These are phyloP conservation scores for Blomia tropicalis DNA, from an alignment of 2,888 invertebrate species.

Conservation along the genomic window DNA sequence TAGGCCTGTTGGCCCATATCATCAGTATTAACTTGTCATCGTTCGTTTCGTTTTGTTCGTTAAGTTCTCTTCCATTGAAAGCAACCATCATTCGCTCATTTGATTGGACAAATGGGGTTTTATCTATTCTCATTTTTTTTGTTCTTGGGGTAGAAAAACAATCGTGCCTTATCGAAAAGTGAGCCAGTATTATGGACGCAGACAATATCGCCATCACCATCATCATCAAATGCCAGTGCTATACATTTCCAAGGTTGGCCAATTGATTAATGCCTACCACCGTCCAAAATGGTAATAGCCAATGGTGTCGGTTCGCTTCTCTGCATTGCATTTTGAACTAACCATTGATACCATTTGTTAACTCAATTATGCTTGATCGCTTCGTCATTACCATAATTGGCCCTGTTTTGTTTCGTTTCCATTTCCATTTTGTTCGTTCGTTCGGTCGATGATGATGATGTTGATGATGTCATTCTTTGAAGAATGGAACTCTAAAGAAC, in stretches of 20 bases:
- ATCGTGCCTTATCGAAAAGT: background rate
- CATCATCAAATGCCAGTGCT: too few species aligned
- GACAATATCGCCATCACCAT: too few species aligned
- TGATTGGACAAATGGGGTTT: background rate
- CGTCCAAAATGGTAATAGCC: background rate
- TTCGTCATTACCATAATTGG: background rate
- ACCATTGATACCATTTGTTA: too few species aligned
- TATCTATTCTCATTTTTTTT: background rate
- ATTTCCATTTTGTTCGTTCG: background rate
- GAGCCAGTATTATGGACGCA: too few species aligned
- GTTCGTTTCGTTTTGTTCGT: background rate
- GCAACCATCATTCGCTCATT: background rate
- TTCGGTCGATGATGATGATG: too few species aligned
- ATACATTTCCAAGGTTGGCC: conserved; percentile 6
- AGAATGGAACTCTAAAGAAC: too few species aligned
- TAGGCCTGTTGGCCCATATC: background rate
- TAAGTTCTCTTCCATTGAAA: too few species aligned
- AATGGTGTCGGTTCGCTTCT: too few species aligned
- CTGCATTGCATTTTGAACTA: too few species aligned
- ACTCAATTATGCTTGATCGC: background rate
- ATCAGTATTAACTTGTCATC: conserved; percentile 11
- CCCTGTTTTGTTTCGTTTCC: background rate
- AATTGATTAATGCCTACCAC: conserved; percentile 1
- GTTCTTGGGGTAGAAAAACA: background rate
- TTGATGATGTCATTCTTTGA: too few species aligned